phyloP scores from a whole-genome alignment of 2,888 invertebrate species.

The Rhyacophila evoluta region DNA sequence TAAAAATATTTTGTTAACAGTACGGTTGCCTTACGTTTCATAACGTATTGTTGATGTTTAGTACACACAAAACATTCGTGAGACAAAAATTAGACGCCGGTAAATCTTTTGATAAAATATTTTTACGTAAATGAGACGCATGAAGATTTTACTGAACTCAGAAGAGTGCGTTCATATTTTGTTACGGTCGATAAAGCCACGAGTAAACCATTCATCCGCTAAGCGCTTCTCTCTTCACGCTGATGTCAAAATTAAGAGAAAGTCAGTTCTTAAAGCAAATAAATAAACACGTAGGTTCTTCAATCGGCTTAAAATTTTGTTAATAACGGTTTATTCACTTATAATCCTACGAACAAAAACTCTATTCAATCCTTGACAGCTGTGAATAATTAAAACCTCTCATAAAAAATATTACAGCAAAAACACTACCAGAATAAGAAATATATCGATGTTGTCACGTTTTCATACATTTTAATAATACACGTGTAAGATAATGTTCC shows the following conservation, averaged over 20 bases:
- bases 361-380: background rate
- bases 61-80: no score
- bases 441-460: no score
- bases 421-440: no score
- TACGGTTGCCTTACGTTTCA: no score
- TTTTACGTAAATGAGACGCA: background rate
- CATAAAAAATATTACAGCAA: no score
- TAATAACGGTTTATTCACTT: background rate
- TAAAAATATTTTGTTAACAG: no score
- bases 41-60: no score
- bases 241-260: background rate
- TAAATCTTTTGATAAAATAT: background rate
- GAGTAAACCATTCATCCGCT: slow-evolving; percentile 18
- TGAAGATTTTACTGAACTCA: background rate
- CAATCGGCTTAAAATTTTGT: background rate
- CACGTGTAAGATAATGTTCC: no score
- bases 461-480: no score
- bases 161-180: background rate
- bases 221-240: background rate
- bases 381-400: background rate
- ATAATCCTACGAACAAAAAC: background rate
- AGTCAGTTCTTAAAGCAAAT: background rate
- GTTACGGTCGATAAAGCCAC: background rate
- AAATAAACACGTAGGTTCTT: background rate
- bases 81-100: no score